Conservation (phyloP, 1,140 invertebrate species). For the Ditylenchus dipsaci region DNA sequence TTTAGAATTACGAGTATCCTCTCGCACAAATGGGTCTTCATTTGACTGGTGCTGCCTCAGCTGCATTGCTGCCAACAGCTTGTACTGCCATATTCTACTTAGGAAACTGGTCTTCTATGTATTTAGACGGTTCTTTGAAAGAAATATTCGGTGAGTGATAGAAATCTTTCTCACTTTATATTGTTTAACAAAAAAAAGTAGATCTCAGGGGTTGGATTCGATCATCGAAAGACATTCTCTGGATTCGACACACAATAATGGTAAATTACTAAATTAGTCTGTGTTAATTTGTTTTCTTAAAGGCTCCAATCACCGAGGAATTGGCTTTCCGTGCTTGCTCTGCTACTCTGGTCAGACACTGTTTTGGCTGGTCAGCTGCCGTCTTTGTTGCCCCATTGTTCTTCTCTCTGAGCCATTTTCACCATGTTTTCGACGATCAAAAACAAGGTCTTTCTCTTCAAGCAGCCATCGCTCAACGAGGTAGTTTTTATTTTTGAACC, state of each 20-base stretch:
- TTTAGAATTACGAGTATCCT: constrained; percentile 14
- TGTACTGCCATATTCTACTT: constrained; percentile 23
- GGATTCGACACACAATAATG: constrained; percentile 17
- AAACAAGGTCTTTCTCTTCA: constrained; percentile 15
- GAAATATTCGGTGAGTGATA: constrained; percentile 11
- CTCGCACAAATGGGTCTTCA: constrained; percentile 31
- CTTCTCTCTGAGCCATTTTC: constrained; percentile 26
- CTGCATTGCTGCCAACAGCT: constrained; percentile 12
- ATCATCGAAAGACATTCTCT: constrained; percentile 15
- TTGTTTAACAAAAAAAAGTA: background rate
- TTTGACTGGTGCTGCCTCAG: background rate
- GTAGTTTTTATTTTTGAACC: constrained; percentile 10
- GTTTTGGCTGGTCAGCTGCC: constrained; percentile 10
- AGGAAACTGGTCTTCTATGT: constrained; percentile 8
- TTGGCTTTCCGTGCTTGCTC: constrained; percentile 30
- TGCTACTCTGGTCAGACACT: constrained; percentile 16
- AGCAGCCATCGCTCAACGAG: constrained; percentile 12
- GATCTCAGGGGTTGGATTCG: background rate
- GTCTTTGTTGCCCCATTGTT: constrained; percentile 22
- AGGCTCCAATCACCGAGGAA: constrained; percentile 32
- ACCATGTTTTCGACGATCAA: constrained; percentile 22
- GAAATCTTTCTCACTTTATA: background rate
- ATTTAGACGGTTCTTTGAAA: constrained; percentile 16
- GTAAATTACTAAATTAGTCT: constrained; percentile 8
- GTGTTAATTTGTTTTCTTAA: background rate